Conservation (phyloP, 2,888 invertebrate genomes). For the Parnassius mnemosyne region DNA sequence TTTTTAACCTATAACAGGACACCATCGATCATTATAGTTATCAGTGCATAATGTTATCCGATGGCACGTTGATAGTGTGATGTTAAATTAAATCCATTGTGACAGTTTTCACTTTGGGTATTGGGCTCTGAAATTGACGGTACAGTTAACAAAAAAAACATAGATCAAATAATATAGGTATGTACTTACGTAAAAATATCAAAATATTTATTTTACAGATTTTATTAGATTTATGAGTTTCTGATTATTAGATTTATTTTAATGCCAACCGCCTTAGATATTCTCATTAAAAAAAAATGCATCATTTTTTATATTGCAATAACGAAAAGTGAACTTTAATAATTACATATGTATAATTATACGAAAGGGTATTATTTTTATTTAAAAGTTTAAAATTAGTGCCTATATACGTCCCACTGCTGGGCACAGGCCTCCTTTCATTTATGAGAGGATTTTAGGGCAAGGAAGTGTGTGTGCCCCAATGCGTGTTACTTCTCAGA, state of each 20-base stretch:
- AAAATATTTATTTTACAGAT: not conserved
- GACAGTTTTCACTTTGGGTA: slow-evolving; percentile 69
- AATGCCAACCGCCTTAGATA: no score
- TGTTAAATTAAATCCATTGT: slow-evolving; percentile 71
- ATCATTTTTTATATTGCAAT: no score
- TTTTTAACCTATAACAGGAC: slow-evolving; percentile 30
- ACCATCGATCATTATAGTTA: slow-evolving; percentile 64
- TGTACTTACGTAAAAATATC: not conserved
- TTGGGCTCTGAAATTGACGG: slow-evolving; percentile 40
- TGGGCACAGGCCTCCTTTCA: no score
- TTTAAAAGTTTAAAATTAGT: no score
- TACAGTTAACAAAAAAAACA: slow-evolving; percentile 44
- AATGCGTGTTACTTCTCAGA: no score
- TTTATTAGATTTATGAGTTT: not conserved
- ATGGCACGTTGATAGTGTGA: slow-evolving; percentile 53
- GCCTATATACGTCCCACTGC: no score
- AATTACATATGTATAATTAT: no score
- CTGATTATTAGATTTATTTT: not conserved
- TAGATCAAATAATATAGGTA: slow-evolving; percentile 19
- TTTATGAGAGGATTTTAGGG: no score
- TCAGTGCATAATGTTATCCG: slow-evolving; percentile 52
- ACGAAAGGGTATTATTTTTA: no score
- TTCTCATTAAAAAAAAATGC: no score
- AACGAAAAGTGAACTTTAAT: no score
- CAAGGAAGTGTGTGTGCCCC: no score